Evolutionary conservation across 2,888 invertebrate species (phyloP).

Genomic region (Philopedon plagiatum): DNA sequence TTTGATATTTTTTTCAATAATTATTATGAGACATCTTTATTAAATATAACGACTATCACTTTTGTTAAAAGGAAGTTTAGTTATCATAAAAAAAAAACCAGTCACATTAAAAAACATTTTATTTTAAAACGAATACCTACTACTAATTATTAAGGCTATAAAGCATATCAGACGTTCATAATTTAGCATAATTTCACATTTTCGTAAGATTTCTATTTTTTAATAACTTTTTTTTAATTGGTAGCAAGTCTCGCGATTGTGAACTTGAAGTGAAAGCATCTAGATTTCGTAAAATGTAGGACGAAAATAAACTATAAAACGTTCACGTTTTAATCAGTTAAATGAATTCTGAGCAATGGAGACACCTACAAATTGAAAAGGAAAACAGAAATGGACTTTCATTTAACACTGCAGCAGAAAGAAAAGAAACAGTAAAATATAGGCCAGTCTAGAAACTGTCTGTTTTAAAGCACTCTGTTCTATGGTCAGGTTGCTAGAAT

Average conservation of each 20-base stretch:
- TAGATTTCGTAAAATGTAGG: constrained; percentile 40
- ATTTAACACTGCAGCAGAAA: too few relatives aligned
- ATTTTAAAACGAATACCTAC: neutral
- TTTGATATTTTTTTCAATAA: too few relatives aligned
- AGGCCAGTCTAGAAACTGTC: too few relatives aligned
- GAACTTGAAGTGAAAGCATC: constrained; percentile 47
- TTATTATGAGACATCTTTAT: too few relatives aligned
- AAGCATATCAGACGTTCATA: constrained; percentile 22
- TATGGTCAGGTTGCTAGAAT: too few relatives aligned
- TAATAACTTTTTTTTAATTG: constrained; percentile 32
- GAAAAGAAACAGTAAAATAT: too few relatives aligned
- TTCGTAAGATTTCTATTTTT: constrained; percentile 35
- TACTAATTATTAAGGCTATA: constrained; percentile 8
- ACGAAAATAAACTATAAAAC: constrained; percentile 22
- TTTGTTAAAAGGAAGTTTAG: too few relatives aligned
- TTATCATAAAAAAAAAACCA: constrained; percentile 1
- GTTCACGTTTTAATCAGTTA: constrained; percentile 1
- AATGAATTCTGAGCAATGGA: neutral
- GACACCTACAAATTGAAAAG: neutral
- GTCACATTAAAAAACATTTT: neutral
- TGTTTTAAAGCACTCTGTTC: too few relatives aligned
- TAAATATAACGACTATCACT: too few relatives aligned
- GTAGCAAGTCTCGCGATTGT: constrained; percentile 26
- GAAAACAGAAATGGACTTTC: too few relatives aligned
- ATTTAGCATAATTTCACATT: constrained; percentile 29